Conservation (phyloP, 2,797 vertebrate genomes). For the Peromyscus nudipes region DNA sequence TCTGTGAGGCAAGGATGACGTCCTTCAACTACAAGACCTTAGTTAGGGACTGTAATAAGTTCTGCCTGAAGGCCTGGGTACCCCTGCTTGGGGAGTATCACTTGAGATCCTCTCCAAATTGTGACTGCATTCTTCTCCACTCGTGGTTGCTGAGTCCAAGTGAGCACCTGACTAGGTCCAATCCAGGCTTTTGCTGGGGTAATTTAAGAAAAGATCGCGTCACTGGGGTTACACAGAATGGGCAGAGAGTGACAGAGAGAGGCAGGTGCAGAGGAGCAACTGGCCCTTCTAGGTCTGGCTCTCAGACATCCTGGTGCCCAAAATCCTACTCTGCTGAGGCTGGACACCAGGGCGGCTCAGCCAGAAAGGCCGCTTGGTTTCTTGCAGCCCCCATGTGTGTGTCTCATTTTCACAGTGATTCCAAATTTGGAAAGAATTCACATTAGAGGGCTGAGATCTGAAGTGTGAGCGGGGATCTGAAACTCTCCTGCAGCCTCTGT, state of each 20-base stretch:
- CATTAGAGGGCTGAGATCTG: background rate
- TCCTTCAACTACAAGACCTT: background rate
- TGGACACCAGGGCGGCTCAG: background rate
- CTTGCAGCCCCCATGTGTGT: background rate
- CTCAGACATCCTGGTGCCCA: background rate
- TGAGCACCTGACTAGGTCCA: background rate
- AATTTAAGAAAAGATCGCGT: background rate
- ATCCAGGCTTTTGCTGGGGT: background rate
- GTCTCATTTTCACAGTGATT: background rate
- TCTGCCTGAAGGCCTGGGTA: background rate
- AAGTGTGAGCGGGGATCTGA: background rate
- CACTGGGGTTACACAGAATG: background rate
- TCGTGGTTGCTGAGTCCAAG: background rate
- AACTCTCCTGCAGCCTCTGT: background rate
- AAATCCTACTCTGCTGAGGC: background rate
- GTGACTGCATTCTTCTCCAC: background rate
- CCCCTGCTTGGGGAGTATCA: background rate
- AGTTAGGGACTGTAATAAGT: background rate
- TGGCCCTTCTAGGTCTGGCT: background rate
- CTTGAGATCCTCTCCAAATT: background rate
- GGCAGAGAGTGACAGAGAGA: background rate
- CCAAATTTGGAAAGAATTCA: slow-evolving; percentile 27
- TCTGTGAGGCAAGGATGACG: background rate
- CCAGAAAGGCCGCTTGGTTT: background rate
- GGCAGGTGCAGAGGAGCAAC: background rate